These are phyloP conservation scores for Halcyon senegalensis DNA, from an alignment of 2,113 vertebrate species.

Conservation along the genomic window DNA sequence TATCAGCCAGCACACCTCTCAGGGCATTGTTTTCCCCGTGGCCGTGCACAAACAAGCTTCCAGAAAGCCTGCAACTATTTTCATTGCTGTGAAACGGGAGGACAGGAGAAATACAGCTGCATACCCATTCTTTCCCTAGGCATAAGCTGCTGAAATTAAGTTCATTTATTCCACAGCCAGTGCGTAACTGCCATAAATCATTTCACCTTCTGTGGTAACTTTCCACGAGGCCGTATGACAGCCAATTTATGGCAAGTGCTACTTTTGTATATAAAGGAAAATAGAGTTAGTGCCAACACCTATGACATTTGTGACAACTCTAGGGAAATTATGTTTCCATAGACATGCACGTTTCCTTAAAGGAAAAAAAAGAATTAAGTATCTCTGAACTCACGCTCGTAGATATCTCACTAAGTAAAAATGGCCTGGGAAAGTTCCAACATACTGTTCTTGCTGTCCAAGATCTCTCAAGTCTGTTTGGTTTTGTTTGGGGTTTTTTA, in stretches of 20 bases:
- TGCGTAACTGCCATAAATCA: neutral
- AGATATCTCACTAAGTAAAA: neutral
- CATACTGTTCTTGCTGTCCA: neutral
- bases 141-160: neutral
- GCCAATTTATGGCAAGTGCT: neutral
- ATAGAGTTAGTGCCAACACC: neutral
- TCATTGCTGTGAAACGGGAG: neutral
- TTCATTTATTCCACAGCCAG: neutral
- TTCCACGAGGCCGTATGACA: neutral
- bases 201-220: neutral
- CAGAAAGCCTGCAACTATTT: neutral
- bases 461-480: neutral
- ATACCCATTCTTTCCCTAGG: neutral
- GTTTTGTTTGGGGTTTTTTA: neutral
- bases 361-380: neutral
- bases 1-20: neutral
- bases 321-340: neutral
- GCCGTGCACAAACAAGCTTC: neutral
- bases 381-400: neutral
- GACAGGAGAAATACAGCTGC: neutral
- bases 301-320: neutral
- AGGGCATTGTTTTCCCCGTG: neutral
- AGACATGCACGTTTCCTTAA: neutral
- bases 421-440: neutral
- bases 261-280: neutral